A percentile compares a stretch with the other conserved stretches of the same genome.
These are phyloP conservation scores for Aelia acuminata DNA, from an alignment of 2,888 invertebrate genomes.

Conservation along the genomic window DNA sequence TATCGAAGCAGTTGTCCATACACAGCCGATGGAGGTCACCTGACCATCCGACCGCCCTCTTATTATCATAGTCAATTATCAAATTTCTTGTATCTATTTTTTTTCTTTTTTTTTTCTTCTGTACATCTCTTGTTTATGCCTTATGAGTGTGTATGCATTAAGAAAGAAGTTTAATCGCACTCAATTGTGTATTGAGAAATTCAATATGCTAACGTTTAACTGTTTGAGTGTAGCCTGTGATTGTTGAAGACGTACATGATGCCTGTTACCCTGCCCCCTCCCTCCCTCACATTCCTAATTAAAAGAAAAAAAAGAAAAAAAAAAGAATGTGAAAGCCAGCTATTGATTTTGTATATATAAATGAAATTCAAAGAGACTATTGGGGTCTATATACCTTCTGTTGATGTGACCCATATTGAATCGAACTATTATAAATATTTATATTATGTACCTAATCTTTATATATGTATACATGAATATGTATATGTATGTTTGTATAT, in stretches of 20 bases:
- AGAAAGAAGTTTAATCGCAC: conserved; percentile 4
- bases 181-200: background rate
- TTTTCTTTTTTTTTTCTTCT: conserved; percentile 49
- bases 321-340: conserved; percentile 4
- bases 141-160: conserved; percentile 4
- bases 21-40: conserved; percentile 66
- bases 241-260: conserved; percentile 49
- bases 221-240: conserved; percentile 57
- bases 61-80: conserved; percentile 56
- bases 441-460: conserved; percentile 57
- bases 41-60: conserved; percentile 61
- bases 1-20: conserved; percentile 60
- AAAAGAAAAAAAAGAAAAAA: conserved; percentile 14
- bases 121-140: conserved; percentile 40
- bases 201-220: conserved; percentile 37
- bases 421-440: conserved; percentile 52
- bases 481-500: conserved; percentile 38
- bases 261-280: conserved; percentile 50
- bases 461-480: conserved; percentile 46
- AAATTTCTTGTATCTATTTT: conserved; percentile 52
- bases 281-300: conserved; percentile 53
- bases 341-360: conserved; percentile 22
- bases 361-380: conserved; percentile 52
- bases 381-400: conserved; percentile 47
- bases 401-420: conserved; percentile 53